These are phyloP conservation scores for Hyposoter didymator DNA, from an alignment of 2,888 invertebrate genomes.

Conservation along the genomic window DNA sequence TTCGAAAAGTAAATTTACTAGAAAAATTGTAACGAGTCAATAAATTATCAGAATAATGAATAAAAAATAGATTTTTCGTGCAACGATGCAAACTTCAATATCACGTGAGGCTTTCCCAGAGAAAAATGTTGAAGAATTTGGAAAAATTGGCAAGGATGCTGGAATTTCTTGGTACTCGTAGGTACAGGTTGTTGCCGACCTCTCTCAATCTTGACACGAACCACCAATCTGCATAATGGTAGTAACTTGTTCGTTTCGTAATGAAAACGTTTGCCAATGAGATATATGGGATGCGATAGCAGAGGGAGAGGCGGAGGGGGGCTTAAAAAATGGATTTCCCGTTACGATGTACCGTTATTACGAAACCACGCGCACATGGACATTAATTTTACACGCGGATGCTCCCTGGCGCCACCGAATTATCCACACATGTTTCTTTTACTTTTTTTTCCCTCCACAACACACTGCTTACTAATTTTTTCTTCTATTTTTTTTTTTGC, in stretches of 20 bases:
- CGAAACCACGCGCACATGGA: not conserved
- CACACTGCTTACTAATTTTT: not conserved
- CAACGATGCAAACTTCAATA: too few species aligned
- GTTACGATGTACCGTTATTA: constrained; percentile 9
- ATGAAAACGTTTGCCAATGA: not conserved
- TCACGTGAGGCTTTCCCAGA: too few species aligned
- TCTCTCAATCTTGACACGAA: constrained; percentile 35
- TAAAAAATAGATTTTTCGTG: too few species aligned
- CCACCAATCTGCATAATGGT: constrained; percentile 15
- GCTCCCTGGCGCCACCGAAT: constrained; percentile 12
- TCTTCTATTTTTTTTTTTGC: not conserved
- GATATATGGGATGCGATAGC: not conserved
- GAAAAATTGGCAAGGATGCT: not conserved
- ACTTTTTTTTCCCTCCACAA: not conserved
- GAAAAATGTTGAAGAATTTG: not conserved
- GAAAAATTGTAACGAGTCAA: too few species aligned
- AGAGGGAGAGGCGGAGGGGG: not conserved
- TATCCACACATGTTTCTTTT: not conserved
- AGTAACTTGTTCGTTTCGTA: not conserved
- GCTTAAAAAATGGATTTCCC: constrained; percentile 9
- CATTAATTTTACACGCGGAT: constrained; percentile 15
- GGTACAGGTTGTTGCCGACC: constrained; percentile 42
- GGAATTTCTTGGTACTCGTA: constrained; percentile 14
- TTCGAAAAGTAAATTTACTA: too few species aligned
- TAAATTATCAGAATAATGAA: too few species aligned